Conservation (phyloP, 2,888 invertebrate species). For the Lepidonotus clava region DNA sequence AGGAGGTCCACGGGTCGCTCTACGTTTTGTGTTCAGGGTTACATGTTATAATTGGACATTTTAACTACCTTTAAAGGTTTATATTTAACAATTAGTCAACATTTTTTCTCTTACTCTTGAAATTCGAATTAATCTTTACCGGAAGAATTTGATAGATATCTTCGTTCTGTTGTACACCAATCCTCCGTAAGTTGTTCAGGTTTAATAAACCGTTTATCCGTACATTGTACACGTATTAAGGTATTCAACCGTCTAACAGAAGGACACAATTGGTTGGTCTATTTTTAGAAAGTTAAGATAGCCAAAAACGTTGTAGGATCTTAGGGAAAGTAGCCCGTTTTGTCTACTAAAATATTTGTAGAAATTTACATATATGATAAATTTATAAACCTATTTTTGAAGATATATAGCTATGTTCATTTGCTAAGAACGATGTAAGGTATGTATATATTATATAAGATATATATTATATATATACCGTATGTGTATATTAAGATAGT, state of each 20-base stretch:
- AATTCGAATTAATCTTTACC: neutral
- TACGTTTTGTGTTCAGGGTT: neutral
- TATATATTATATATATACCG: too few relatives aligned
- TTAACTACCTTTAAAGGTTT: neutral
- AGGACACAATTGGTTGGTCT: neutral
- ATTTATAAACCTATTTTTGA: neutral
- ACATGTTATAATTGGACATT: neutral
- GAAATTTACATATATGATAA: conserved; percentile 3
- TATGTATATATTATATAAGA: too few relatives aligned
- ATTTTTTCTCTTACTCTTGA: neutral
- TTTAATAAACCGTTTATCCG: too few relatives aligned
- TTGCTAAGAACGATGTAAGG: neutral
- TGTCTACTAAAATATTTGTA: conserved; percentile 5
- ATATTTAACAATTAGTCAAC: neutral
- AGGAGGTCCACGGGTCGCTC: neutral
- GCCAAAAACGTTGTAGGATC: conserved; percentile 1
- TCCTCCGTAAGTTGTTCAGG: neutral
- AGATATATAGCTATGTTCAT: conserved; percentile 3
- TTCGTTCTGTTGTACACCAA: neutral
- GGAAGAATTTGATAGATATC: neutral
- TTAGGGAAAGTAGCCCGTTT: neutral
- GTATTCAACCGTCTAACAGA: neutral
- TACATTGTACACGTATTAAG: neutral
- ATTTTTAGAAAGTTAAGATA: neutral
- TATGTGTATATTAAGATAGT: neutral